Conservation (phyloP, 2,888 invertebrate genomes). For the Protophormia terraenovae region DNA sequence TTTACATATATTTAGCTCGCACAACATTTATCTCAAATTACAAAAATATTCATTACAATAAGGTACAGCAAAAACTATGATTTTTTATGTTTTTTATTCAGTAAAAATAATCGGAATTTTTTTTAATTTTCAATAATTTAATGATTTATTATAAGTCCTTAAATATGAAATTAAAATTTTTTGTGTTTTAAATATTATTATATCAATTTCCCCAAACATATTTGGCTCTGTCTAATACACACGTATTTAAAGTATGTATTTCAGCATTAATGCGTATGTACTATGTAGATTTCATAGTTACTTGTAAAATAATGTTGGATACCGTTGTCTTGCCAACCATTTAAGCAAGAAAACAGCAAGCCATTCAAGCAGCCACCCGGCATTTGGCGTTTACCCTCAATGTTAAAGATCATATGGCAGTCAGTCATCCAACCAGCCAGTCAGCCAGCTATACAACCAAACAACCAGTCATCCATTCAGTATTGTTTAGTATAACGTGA, state of each 20-base stretch:
- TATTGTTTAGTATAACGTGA: constrained; percentile 37
- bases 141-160: no score
- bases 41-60: background rate
- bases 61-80: background rate
- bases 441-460: background rate
- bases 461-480: background rate
- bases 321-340: background rate
- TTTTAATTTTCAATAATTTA: no score
- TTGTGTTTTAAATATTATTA: no score
- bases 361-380: background rate
- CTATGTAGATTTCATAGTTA: background rate
- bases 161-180: no score
- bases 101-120: no score
- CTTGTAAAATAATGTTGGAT: background rate
- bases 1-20: background rate
- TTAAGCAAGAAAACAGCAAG: background rate
- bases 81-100: no score
- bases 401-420: background rate
- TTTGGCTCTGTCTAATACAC: background rate
- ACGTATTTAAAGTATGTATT: background rate
- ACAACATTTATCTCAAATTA: background rate
- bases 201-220: background rate
- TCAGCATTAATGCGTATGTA: background rate
- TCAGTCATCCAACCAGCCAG: background rate
- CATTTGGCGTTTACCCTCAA: background rate